These are phyloP conservation scores for Scomberomorus guttatus DNA, from an alignment of 2,797 vertebrate genomes.

Conservation along the genomic window DNA sequence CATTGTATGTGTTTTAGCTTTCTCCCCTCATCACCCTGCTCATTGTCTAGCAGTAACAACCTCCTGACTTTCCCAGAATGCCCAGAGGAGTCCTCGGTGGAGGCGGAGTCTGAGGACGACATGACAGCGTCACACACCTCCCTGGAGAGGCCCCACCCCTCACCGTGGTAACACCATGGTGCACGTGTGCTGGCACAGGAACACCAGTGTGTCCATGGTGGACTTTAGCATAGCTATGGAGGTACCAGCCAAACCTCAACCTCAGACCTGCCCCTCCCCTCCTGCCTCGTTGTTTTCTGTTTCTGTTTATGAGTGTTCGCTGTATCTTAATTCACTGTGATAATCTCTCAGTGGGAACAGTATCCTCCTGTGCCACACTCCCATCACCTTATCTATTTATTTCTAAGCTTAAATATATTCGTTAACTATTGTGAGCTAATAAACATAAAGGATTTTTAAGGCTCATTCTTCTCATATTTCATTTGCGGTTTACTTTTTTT, in stretches of 20 bases:
- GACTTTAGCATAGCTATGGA: conserved; percentile 98
- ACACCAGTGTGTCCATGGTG: conserved; percentile 98
- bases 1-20: conserved; percentile 64
- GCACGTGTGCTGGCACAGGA: conserved; percentile 99
- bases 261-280: conserved; percentile 78
- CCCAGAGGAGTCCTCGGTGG: conserved; percentile 90
- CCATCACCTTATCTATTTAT: background rate
- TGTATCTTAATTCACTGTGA: conserved; percentile 63
- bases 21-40: conserved; percentile 59
- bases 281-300: conserved; percentile 59
- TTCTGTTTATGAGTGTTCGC: conserved; percentile 69
- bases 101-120: conserved; percentile 97
- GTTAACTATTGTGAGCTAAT: background rate
- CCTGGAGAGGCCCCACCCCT: conserved; percentile 91
- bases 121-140: conserved; percentile 90
- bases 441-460: background rate
- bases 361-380: conserved; percentile 59
- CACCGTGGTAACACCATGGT: conserved; percentile 99
- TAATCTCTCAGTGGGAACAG: conserved; percentile 69
- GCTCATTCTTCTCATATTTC: background rate
- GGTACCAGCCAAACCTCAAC: conserved; percentile 86
- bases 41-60: conserved; percentile 77
- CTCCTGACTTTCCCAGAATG: conserved; percentile 91
- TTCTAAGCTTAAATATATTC: background rate
- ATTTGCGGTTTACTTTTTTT: too few species aligned